Evolutionary conservation across 2,888 invertebrate genomes (phyloP), one percentile per base, ranked within the genome.

Genomic region (Diadegma fenestrale): DNA sequence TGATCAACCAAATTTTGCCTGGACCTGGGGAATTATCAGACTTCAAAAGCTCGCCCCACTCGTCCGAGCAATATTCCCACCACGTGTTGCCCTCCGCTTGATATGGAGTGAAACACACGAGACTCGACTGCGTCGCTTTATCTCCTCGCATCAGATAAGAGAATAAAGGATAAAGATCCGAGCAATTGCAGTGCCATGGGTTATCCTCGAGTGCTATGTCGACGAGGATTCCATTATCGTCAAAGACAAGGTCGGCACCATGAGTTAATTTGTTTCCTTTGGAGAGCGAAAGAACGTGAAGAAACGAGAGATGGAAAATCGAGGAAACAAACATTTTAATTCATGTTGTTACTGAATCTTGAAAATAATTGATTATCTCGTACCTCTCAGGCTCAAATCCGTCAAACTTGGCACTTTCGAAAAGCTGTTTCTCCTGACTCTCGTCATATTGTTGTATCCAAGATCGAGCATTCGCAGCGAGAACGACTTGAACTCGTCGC

Each of bases 161-260:
- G 89, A 95, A 96, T 90, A 96, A 95, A 30, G 95, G 95, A 80
- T 95, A 94, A 93, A 97, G 95, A n/a, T 95, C 94, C 0, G 90
- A 89, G 89, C 97, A 97, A 86, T 96, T 96, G 90, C 97, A 97
- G 85, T 96, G 94, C 97, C 97, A 97, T 89, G 96, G 96, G 91
- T 97, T 97, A 89, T 97, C 96, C 51, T 95, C 94, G 69, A 97
- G 91, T 91, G 95, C 95, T 41, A 97, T 92, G 83, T 95, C 94
- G 87, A 95, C 94, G 68, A 96, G 92, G 88, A 94, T 95, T 30
- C 94, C 94, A 91, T 96, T 96, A 0, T 94, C 94, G 0, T 95
- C 94, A 89, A 97, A 96, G 90, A 94, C 95, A 14, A 94, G 94
- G 33, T 94, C 95, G 93, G 96, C 95, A 68, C 95, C 94, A 61